These are phyloP conservation scores for Plotosus lineatus DNA, from an alignment of 2,113 vertebrate genomes.

Conservation along the genomic window DNA sequence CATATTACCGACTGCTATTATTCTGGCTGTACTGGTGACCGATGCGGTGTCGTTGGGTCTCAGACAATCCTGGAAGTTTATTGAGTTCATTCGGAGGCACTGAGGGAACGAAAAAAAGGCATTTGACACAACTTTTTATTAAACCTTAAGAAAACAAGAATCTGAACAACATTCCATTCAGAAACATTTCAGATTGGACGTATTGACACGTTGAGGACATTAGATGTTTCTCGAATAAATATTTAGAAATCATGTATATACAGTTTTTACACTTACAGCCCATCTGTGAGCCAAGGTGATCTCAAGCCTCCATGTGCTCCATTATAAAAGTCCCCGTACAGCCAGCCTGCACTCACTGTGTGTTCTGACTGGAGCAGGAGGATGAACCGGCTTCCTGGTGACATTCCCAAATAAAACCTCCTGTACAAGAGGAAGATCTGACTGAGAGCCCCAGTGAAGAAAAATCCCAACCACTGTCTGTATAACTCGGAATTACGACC, in stretches of 20 bases:
- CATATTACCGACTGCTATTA: background rate
- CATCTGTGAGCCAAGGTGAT: slow-evolving; percentile 52
- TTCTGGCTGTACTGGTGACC: too few species aligned
- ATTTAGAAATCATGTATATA: slow-evolving; percentile 77
- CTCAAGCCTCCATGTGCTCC: slow-evolving; percentile 39
- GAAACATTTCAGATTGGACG: slow-evolving; percentile 69
- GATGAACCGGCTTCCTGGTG: slow-evolving; percentile 20
- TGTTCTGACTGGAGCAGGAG: slow-evolving; percentile 18
- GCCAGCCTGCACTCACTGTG: slow-evolving; percentile 34
- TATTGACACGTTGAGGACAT: slow-evolving; percentile 66
- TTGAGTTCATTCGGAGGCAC: background rate
- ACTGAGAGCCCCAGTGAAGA: slow-evolving; percentile 7
- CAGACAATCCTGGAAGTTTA: background rate
- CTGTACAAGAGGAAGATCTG: slow-evolving; percentile 7
- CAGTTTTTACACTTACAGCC: slow-evolving; percentile 71
- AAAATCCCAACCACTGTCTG: background rate
- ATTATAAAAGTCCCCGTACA: slow-evolving; percentile 27
- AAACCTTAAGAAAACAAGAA: slow-evolving; percentile 81
- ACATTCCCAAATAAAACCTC: slow-evolving; percentile 31
- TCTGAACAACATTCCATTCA: slow-evolving; percentile 73
- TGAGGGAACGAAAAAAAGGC: slow-evolving; percentile 31
- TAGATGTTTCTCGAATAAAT: slow-evolving; percentile 75
- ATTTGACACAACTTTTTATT: slow-evolving; percentile 79
- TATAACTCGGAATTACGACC: background rate
- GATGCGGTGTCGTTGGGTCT: background rate